Conservation (phyloP, 92 coral and sea anemone genomes). For the Zoanthus solanderi region DNA sequence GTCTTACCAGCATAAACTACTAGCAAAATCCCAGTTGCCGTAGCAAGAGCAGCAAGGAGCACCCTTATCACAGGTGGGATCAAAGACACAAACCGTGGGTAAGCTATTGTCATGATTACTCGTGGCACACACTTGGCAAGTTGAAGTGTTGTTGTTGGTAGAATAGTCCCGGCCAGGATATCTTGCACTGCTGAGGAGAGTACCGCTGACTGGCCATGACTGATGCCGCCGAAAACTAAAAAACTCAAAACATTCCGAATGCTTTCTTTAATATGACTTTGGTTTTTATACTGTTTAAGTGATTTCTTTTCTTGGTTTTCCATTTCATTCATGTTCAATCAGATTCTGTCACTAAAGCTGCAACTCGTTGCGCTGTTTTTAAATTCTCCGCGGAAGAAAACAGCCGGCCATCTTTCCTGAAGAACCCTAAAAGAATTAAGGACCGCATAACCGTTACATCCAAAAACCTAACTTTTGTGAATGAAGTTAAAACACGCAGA, state of each 20-base stretch:
- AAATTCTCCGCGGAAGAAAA: too few species aligned
- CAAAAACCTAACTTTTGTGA: too few species aligned
- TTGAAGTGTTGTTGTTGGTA: slow-evolving; percentile 31
- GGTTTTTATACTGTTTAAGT: neutral
- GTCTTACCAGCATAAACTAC: neutral
- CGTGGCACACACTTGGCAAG: slow-evolving; percentile 38
- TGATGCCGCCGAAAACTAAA: slow-evolving; percentile 29
- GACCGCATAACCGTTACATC: too few species aligned
- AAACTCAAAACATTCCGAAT: slow-evolving; percentile 30
- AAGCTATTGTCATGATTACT: slow-evolving; percentile 5
- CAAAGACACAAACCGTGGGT: slow-evolving; percentile 9
- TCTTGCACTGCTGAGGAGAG: slow-evolving; percentile 39
- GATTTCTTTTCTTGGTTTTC: neutral
- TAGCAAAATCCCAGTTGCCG: slow-evolving; percentile 37
- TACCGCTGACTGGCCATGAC: slow-evolving; percentile 53
- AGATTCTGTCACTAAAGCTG: too few species aligned
- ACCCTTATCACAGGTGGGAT: slow-evolving; percentile 40
- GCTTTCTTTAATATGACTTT: neutral
- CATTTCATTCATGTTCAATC: too few species aligned
- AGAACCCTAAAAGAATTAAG: too few species aligned
- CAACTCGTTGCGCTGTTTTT: too few species aligned
- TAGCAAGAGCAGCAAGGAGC: slow-evolving; percentile 15
- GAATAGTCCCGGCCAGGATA: slow-evolving; percentile 10
- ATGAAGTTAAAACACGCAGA: too few species aligned
- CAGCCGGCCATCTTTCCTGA: too few species aligned